Evolutionary conservation across 2,113 vertebrate species (phyloP).

Genomic region (Prinia subflava): DNA sequence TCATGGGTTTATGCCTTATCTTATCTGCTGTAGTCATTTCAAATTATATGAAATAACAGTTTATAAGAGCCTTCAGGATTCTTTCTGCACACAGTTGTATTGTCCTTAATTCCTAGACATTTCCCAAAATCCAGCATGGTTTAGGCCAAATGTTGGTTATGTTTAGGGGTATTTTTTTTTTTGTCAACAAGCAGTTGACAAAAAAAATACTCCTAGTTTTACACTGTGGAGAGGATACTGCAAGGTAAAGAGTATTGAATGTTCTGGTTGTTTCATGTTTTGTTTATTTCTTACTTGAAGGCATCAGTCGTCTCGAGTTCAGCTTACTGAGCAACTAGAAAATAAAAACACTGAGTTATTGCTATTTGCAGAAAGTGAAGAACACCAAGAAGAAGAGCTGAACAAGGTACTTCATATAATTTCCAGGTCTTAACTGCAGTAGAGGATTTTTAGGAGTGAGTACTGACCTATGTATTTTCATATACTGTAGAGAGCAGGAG

Average conservation of each 20-base stretch:
- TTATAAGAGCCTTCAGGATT: background rate
- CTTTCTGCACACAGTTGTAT: background rate
- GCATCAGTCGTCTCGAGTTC: slow-evolving; percentile 13
- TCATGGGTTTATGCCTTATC: background rate
- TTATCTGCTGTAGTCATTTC: background rate
- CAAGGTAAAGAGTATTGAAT: background rate
- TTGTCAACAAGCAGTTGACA: background rate
- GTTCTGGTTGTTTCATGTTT: background rate
- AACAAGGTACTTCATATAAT: slow-evolving; percentile 62
- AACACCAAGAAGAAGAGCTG: slow-evolving; percentile 47
- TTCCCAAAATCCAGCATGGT: background rate
- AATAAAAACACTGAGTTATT: slow-evolving; percentile 54
- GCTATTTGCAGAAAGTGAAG: background rate
- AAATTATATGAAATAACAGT: background rate
- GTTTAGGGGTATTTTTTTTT: background rate
- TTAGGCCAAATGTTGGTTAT: background rate
- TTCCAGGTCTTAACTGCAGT: background rate
- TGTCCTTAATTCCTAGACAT: background rate
- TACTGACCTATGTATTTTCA: background rate
- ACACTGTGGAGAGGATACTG: background rate
- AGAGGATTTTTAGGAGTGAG: background rate
- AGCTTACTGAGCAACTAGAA: slow-evolving; percentile 55
- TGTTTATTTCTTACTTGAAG: slow-evolving; percentile 65
- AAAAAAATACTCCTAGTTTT: background rate
- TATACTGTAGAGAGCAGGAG: background rate